Base-by-base conservation (phyloP, 2,113 vertebrate species). In the Channa maculata region DNA sequence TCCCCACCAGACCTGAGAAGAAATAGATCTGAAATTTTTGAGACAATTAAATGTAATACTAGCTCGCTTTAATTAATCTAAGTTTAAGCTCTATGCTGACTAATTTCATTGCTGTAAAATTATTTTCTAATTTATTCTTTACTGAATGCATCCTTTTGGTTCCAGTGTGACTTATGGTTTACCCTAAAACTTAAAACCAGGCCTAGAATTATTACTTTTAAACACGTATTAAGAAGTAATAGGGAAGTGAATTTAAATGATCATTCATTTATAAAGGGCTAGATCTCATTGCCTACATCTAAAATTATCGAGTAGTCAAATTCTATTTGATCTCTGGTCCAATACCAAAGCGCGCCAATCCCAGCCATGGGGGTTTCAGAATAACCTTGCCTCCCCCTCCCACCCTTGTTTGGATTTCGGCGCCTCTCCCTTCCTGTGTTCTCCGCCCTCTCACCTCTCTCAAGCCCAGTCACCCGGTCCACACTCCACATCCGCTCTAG, bases 401-500 rank as follows among this genome's bases (percentile, higher is more conserved):
- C 63, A 4, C 53, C 75, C 76, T 33, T 7, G 10, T 71, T 87
- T 83, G 62, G 73, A 84, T 85, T 80, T 83, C 65, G 63, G 61
- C 39, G 84, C 85, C 86, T 92, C 90, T 88, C 83, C 82, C 80
- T 84, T 84, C 78, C 86, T 88, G 90, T 80, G 90, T 86, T 88
- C 73, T 85, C 80, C 58, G 41, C 91, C 89, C 77, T 90, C 92
- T 93, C 93, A 93, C 93, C 93, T 93, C 92, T 89, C 84, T 92
- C 93, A 88, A 92, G 84, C 92, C 96, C 97, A 85, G 97, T 96
- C 94, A 96, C 84, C 36, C 96, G 94, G 80, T 98, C 97, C 0
- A 98, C 94, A 55, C 97, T 99, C 84, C 95, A 95, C 97, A 98
- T 97, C 94, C 96, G 93, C 93, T 96, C 96, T 94, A 98, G 95